phyloP scores from a whole-genome alignment of 2,113 vertebrate genomes.

The Motacilla alba region DNA sequence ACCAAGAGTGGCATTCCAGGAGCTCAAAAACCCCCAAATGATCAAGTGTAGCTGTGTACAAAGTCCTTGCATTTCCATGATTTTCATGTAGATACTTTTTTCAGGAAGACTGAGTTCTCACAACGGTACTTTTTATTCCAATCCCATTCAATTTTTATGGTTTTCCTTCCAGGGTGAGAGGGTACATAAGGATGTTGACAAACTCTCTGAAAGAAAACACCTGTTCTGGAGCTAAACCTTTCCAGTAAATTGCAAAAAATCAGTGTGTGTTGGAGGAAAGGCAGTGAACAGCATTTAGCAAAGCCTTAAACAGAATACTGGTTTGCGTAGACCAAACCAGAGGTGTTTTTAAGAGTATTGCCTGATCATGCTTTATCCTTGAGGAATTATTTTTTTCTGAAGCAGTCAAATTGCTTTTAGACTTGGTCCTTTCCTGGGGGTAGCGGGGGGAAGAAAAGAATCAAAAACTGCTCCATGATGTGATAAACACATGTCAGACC shows the following conservation, averaged over 20 bases:
- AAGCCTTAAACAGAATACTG: not conserved
- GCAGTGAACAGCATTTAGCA: not conserved
- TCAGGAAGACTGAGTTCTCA: not conserved
- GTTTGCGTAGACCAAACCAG: not conserved
- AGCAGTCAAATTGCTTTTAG: not conserved
- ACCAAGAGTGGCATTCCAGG: not conserved
- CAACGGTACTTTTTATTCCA: not conserved
- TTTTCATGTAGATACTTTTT: not conserved
- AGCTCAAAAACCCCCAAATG: not conserved
- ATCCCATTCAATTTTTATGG: not conserved
- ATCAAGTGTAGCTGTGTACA: not conserved
- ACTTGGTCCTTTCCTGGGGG: not conserved
- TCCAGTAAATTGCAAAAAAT: not conserved
- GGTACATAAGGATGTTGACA: not conserved
- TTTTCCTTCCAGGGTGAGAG: not conserved
- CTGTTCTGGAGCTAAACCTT: not conserved
- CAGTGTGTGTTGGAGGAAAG: not conserved
- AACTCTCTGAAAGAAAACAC: not conserved
- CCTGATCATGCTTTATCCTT: not conserved
- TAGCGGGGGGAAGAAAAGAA: not conserved
- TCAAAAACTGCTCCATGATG: not conserved
- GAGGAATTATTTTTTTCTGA: not conserved
- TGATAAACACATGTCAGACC: not conserved
- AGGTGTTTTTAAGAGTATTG: not conserved
- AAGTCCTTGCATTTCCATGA: not conserved